Conservation (phyloP, 37 sponge, comb jelly and placozoan genomes). For the Lycopodina hypogea region DNA sequence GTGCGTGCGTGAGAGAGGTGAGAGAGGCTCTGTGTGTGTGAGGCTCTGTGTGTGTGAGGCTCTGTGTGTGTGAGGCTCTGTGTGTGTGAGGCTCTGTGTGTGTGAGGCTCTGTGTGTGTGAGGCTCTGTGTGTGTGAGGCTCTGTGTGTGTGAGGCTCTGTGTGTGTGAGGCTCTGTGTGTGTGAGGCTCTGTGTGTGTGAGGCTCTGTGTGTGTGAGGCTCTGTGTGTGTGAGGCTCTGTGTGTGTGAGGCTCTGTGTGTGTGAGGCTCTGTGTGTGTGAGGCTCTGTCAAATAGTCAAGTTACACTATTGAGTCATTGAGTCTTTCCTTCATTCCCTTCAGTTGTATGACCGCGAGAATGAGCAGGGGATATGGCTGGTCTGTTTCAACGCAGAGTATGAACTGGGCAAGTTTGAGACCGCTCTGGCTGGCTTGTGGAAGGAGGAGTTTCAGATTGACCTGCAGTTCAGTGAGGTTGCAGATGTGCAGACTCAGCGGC, state of each 20-base stretch:
- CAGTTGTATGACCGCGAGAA: conserved; percentile 18
- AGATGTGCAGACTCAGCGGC: neutral
- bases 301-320: neutral
- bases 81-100: no score
- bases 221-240: conserved; percentile 1
- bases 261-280: no score
- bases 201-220: conserved; percentile 7
- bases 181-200: no score
- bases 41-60: no score
- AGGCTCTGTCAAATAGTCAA: neutral
- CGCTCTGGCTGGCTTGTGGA: conserved; percentile 46
- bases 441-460: conserved; percentile 57
- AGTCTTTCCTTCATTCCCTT: neutral
- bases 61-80: no score
- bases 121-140: no score
- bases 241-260: conserved; percentile 8
- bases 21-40: no score
- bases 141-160: no score
- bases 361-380: conserved; percentile 60
- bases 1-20: no score
- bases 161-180: no score
- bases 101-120: no score
- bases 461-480: conserved; percentile 22
- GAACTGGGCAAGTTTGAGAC: conserved; percentile 78
- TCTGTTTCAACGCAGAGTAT: conserved; percentile 73